Evolutionary conservation across 1,140 invertebrate genomes (phyloP), one percentile per base, ranked within the genome.

Genomic region (Helicoverpa armigera): DNA sequence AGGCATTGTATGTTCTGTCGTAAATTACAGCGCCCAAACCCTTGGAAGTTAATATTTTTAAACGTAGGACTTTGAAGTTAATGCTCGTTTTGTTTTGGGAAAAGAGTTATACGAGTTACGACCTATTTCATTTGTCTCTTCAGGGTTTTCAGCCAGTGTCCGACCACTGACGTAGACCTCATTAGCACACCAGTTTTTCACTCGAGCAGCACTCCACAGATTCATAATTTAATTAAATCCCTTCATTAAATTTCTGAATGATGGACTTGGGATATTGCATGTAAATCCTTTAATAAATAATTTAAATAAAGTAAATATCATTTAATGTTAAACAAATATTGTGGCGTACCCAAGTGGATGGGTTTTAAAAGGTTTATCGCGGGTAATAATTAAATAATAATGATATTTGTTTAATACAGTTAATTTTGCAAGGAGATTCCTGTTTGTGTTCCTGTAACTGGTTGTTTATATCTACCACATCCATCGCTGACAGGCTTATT

Each of bases 171-270:
- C 14, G 29, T 9, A 61, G 43, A n/a, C 35, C 58, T 75, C 54
- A 75, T 75, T 75, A 61, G 56, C 18, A 75, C 58, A 75, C 73
- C 43, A 75, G 73, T 75, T 75, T 75, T 58, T 60, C 73, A 23
- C 29, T 61, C n/a, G n/a, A 61, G 54, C 70, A 35, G 29, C 70
- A 16, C 31, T 73, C 53, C 1, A 73, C 70, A 58, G 70, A 73
- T 73, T 73, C 58, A 61, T 75, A 75, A 75, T 63, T 75, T 61
- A 75, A 61, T 61, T 51, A 75, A 61, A 75, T 61, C 35, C 35
- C 16, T 75, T 75, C 73, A 75, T 73, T 73, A 14, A 73, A 48
- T 72, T 56, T 54, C 35, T 35, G 51, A 56, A 43, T 43, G 70
- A 73, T 73, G 54, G 13, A 58, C 69, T 35, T 53, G 18, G 23